A percentile compares a stretch with the other conserved stretches of the same genome.
Evolutionary conservation across 2,888 invertebrate genomes (phyloP).

Genomic region (Entomobrya multifasciata): DNA sequence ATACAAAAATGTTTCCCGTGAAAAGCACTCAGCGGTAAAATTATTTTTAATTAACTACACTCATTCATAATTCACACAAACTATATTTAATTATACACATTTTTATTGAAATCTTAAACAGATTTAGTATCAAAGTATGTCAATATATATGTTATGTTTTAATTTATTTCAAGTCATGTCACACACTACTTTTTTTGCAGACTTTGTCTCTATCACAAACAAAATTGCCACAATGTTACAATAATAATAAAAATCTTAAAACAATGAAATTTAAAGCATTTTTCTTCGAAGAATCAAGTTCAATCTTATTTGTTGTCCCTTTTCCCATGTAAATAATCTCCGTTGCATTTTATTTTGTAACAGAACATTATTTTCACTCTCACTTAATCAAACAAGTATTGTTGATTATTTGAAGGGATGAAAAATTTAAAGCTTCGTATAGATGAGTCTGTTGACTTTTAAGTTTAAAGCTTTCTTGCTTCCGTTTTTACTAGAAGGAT

Average conservation of each 20-base stretch:
- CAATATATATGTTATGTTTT: not conserved
- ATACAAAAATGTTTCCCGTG: not conserved
- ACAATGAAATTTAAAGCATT: conserved; percentile 2
- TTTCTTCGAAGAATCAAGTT: not conserved
- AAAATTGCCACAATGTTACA: conserved; percentile 50
- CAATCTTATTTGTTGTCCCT: too few species aligned
- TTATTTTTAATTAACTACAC: not conserved
- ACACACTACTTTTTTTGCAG: conserved; percentile 23
- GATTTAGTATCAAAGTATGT: conserved; percentile 2
- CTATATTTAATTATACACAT: not conserved
- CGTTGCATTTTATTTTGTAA: not conserved
- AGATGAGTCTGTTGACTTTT: too few species aligned
- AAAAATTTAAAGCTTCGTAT: too few species aligned
- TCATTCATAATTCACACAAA: not conserved
- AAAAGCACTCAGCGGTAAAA: conserved; percentile 25
- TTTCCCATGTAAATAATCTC: not conserved
- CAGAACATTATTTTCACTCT: not conserved
- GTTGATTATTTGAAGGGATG: not conserved
- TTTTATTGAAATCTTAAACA: not conserved
- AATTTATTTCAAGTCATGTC: conserved; percentile 19
- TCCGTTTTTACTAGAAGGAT: too few species aligned
- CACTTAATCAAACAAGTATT: not conserved
- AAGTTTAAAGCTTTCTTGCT: too few species aligned
- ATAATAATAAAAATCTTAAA: not conserved
- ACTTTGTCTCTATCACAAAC: conserved; percentile 65